Evolutionary conservation across 1,140 invertebrate genomes (phyloP), one percentile per base, ranked within the genome.

Genomic region (Sipha flava): DNA sequence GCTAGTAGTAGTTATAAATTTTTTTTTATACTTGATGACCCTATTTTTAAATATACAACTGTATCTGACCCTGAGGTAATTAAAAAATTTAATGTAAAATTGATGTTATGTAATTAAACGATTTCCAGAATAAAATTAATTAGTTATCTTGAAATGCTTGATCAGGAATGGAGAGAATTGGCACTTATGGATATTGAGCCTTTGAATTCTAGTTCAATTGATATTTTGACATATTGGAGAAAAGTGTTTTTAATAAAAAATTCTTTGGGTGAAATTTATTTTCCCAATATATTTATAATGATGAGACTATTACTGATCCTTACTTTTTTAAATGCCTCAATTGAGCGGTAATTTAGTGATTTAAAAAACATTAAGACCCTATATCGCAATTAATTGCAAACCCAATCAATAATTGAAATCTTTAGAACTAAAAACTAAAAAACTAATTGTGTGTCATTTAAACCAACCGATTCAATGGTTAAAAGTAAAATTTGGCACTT

Each of bases 111-210:
- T 80, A 49, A 18, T 81, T 23, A 45, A 66, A n/a, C 57, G 70
- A 81, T 82, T 81, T 59, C 79, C 80, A n/a, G 59, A 79, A 23
- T 26, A 79, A 52, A 49, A 31, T 29, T 1, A 66, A 10, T 47
- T 16, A 77, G 59, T 82, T 7, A n/a, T 21, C 14, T n/a, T n/a
- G n/a, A n/a, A 59, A 80, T 45, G 16, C n/a, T 72, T 6, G 79
- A 80, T 43, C 9, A 70, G 6, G 81, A 82, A 68, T 82, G 81
- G 82, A 79, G 79, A 12, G 31, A 54, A 52, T 21, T 80, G 5
- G 72, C 47, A 40, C 23, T 40, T 9, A 49, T 26, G 37, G 64
- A 49, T 26, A 9, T 47, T 16, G 54, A 26, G 21, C 29, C 26
- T 7, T 18, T 10, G 16, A 34, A 29, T n/a, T n/a, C n/a, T n/a